phyloP scores from a whole-genome alignment of 2,113 vertebrate genomes.

The Clarias batrachus region DNA sequence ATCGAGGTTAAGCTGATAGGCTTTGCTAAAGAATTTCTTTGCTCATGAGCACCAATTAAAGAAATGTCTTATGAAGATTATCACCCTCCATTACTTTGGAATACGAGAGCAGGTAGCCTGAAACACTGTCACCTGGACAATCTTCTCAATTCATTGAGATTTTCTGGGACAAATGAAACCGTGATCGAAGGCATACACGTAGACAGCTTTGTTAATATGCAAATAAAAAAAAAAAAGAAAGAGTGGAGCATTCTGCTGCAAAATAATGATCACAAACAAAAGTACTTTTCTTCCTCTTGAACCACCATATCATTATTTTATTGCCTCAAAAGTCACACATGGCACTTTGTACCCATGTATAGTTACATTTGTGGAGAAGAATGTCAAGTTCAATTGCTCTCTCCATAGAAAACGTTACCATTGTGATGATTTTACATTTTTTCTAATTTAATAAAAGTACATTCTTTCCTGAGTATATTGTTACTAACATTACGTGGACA shows the following conservation, averaged over 20 bases:
- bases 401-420: background rate
- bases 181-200: background rate
- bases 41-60: conserved; percentile 50
- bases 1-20: conserved; percentile 53
- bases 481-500: background rate
- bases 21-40: conserved; percentile 48
- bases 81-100: conserved; percentile 25
- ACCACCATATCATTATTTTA: background rate
- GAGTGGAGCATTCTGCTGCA: background rate
- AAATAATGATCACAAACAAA: background rate
- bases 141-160: background rate
- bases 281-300: background rate
- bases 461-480: background rate
- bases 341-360: background rate
- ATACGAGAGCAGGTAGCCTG: conserved; percentile 3
- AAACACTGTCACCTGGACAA: background rate
- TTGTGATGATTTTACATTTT: background rate
- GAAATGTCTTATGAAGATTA: conserved; percentile 50
- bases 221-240: background rate
- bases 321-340: background rate
- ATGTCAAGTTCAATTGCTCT: background rate
- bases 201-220: background rate
- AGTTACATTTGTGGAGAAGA: background rate
- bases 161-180: background rate
- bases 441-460: background rate